Conservation (phyloP, 2,797 vertebrate species). For the Crax fasciolata region DNA sequence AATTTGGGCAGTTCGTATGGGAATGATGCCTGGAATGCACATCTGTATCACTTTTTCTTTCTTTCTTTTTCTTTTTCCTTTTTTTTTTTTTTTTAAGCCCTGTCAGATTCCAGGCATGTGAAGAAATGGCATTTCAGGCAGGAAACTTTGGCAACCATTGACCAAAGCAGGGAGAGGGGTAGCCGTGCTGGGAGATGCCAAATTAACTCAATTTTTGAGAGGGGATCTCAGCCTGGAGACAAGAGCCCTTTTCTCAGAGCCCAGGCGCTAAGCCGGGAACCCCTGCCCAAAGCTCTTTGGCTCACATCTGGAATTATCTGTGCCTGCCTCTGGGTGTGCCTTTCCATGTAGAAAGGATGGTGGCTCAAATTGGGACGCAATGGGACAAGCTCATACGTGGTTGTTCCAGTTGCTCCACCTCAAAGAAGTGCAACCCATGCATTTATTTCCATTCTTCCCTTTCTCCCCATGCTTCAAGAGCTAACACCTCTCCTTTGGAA, state of each 20-base stretch:
- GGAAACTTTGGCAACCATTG: background rate
- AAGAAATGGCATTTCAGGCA: background rate
- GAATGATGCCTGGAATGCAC: constrained; percentile 57
- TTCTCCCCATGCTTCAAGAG: background rate
- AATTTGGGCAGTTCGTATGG: background rate
- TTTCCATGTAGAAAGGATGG: background rate
- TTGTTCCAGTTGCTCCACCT: background rate
- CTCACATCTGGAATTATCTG: background rate
- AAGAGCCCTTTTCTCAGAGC: background rate
- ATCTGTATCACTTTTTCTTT: constrained; percentile 1
- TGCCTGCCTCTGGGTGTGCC: background rate
- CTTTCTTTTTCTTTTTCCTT: background rate
- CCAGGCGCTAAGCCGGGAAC: background rate
- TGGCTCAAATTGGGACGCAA: background rate
- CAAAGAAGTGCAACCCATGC: background rate
- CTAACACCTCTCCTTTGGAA: background rate
- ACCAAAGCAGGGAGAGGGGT: background rate
- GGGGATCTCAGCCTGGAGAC: background rate
- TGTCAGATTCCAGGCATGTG: constrained; percentile 24
- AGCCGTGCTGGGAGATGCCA: background rate
- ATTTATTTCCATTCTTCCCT: background rate
- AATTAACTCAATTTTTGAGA: background rate
- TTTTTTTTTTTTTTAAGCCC: background rate
- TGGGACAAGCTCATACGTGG: background rate
- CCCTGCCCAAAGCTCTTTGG: background rate